Base-by-base conservation (phyloP, 2,797 vertebrate species). In the Serranus cabrilla region DNA sequence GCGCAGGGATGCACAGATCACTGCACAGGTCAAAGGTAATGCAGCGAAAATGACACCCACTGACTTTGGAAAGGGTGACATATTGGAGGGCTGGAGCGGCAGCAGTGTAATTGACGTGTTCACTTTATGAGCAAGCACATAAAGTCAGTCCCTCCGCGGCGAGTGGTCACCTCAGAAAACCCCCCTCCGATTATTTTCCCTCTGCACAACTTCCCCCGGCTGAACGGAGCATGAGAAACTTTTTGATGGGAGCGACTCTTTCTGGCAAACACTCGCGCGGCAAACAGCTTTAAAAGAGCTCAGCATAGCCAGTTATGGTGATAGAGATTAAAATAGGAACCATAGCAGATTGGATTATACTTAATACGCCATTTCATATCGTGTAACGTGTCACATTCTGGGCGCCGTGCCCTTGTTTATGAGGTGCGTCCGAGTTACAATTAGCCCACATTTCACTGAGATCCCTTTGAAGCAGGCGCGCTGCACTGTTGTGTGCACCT, bases 311-410 rank as follows among this genome's bases (percentile, higher is more conserved):
- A 72, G 82, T 78, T 82, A 67, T 82, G 80, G 76, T 81, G 85
- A 83, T 77, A 56, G 79, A 89, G 90, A 92, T 91, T 92, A 93
- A 94, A 93, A 93, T 89, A 91, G 92, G 86, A 86, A 87, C 89
- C 92, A 17, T 89, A n/a, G 76, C 84, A 25, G 84, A 95, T 93
- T 78, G 91, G 92, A 95, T 94, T 93, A 91, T 12, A 86, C 43
- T 87, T 92, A 93, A 93, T 93, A 17, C 89, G 84, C 76, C 83
- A 78, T 90, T 93, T 92, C 90, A 89, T 60, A 84, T 89, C 83
- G 83, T 80, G 80, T 77, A 85, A 82, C 85, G 68, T 93, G 93
- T 90, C 93, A 91, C 56, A 86, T 92, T 93, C 91, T 92, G 91
- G 94, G 92, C 92, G 82, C 86, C 7, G 70, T 80, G 93, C 93